Base-by-base conservation (phyloP, 2,888 invertebrate genomes). In the Ceraclea dissimilis region DNA sequence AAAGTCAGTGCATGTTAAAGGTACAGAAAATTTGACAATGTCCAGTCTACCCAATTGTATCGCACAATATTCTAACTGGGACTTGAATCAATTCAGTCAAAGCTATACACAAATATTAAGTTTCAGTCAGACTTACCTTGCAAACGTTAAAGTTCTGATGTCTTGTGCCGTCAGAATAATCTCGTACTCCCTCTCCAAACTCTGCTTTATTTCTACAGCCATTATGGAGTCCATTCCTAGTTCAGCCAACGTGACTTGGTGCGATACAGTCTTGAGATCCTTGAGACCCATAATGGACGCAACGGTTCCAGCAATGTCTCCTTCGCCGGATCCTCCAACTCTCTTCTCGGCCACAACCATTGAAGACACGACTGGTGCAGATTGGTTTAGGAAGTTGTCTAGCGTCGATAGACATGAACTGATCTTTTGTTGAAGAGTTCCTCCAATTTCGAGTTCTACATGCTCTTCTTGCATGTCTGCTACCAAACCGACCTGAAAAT, bases 171-270 rank as follows among this genome's bases (percentile, higher is more conserved):
- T 85, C 2, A 97, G 75, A 68, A 86, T 85, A 53, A 96, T 75
- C 67, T 95, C 93, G 68, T 88, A 94, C 68, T 93, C 91, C 64
- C 93, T 78, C 70, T 95, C 94, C 1, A 95, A 71, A 0, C 88
- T 88, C 72, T 95, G 94, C 65, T 95, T 95, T 63, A 98, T 93
- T 73, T 98, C 96, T 0, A 95, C 92, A 0, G 92, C 93, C 93
- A 94, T 96, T 78, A 97, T 85, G 1, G 96, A 96, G 74, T 98
- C 96, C 85, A 98, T 90, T 33, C 97, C 97, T 61, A 98, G 76
- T 69, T 97, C 96, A 1, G 92, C 90, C 1, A 98, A 75, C 0
- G 86, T 83, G 1, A 85, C 80, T 66, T 85, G 83, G 59, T 82
- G 79, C 47, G 87, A 86, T 1, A 85, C 80, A 0, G 81, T 81